Evolutionary conservation across 2,113 vertebrate species (phyloP).

Genomic region (Helogale parvula): DNA sequence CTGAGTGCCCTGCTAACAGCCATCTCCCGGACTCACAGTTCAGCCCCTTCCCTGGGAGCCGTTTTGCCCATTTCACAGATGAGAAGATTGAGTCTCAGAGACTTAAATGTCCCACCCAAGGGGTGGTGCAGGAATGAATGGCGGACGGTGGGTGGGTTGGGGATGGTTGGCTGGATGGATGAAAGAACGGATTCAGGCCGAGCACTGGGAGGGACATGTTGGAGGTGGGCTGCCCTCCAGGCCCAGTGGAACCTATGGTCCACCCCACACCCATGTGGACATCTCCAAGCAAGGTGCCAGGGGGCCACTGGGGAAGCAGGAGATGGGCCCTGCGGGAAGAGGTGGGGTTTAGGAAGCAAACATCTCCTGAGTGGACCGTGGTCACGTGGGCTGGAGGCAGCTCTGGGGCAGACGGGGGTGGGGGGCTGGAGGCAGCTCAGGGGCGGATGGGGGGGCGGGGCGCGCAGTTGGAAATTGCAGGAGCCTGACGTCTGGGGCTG

Average conservation of each 20-base stretch:
- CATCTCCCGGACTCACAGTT: background rate
- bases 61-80: too few species aligned
- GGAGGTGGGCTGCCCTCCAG: too few species aligned
- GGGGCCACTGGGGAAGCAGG: background rate
- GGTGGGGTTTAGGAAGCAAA: background rate
- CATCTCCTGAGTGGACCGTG: background rate
- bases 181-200: background rate
- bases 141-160: background rate
- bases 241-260: background rate
- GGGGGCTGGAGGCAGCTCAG: background rate
- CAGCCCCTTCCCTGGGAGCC: background rate
- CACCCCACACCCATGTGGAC: background rate
- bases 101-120: background rate
- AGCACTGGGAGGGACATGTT: background rate
- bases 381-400: too few species aligned
- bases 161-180: background rate
- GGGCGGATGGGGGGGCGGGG: rapidly evolving
- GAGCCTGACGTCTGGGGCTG: background rate
- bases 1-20: too few species aligned
- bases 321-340: background rate
- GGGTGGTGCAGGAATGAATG: too few species aligned
- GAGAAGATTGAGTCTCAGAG: background rate
- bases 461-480: background rate
- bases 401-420: too few species aligned
- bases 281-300: background rate